These are phyloP conservation scores for Pundamilia nyererei DNA, from an alignment of 2,113 vertebrate species.

Conservation along the genomic window DNA sequence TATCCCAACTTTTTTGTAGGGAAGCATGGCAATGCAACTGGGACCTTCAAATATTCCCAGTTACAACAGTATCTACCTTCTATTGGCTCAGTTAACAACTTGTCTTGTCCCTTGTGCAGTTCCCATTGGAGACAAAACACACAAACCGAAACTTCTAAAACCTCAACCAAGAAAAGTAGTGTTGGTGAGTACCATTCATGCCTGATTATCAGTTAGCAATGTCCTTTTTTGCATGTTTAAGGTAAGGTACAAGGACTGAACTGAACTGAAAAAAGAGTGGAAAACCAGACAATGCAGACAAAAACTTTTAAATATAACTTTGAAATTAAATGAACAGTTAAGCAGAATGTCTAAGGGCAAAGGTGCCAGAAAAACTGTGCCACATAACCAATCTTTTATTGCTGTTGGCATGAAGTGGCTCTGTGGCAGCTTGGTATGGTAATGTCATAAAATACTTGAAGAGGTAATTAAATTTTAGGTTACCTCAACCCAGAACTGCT, in stretches of 20 bases:
- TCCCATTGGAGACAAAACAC: slow-evolving; percentile 76
- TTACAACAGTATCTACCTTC: background rate
- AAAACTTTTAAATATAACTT: background rate
- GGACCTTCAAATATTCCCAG: background rate
- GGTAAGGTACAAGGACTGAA: background rate
- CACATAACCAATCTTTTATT: background rate
- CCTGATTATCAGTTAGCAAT: background rate
- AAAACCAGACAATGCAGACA: background rate
- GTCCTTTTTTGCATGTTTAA: background rate
- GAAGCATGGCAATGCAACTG: background rate
- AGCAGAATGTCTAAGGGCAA: background rate
- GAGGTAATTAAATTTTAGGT: background rate
- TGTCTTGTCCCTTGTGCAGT: slow-evolving; percentile 59
- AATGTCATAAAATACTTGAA: background rate
- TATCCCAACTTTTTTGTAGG: background rate
- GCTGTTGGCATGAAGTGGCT: background rate
- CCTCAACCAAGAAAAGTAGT: slow-evolving; percentile 82
- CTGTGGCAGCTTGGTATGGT: background rate
- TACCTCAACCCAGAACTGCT: background rate
- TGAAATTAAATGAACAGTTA: background rate
- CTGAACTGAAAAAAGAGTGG: background rate
- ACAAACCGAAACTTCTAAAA: slow-evolving; percentile 88
- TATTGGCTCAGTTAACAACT: background rate
- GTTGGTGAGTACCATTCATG: slow-evolving; percentile 77
- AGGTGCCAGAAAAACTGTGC: background rate